Conservation (phyloP, 2,797 vertebrate species). For the Cyprinella venusta region DNA sequence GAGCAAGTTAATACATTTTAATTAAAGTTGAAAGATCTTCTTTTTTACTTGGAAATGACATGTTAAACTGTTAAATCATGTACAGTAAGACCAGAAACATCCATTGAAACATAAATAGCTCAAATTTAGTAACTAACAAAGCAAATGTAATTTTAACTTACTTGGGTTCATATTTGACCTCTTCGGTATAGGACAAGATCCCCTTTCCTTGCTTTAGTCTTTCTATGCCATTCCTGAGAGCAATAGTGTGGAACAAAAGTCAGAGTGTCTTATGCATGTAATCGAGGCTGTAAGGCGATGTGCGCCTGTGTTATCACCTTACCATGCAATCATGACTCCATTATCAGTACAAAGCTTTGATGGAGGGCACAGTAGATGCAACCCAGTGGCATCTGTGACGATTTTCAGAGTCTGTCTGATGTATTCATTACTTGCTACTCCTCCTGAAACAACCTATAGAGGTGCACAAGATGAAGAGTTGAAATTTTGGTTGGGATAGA, state of each 20-base stretch:
- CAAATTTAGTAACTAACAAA: background rate
- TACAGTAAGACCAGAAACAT: too few species aligned
- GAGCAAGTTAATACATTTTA: background rate
- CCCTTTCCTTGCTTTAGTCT: slow-evolving; percentile 83
- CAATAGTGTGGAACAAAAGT: background rate
- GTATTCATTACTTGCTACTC: slow-evolving; percentile 93
- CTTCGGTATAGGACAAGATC: slow-evolving; percentile 76
- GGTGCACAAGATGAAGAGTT: background rate
- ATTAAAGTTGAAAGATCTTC: background rate
- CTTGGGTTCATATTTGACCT: slow-evolving; percentile 88
- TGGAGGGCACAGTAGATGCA: slow-evolving; percentile 87
- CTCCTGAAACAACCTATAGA: slow-evolving; percentile 89
- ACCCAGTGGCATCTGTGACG: slow-evolving; percentile 78
- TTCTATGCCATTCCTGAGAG: slow-evolving; percentile 92
- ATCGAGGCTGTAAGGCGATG: background rate
- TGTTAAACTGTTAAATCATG: too few species aligned
- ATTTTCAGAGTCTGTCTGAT: slow-evolving; percentile 80
- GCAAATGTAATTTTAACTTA: slow-evolving; percentile 66
- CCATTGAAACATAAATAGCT: background rate
- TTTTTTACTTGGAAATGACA: background rate
- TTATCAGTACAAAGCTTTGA: slow-evolving; percentile 93
- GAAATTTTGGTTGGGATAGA: background rate
- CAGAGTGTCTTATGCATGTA: background rate
- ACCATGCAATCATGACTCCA: slow-evolving; percentile 97
- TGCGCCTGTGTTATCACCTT: slow-evolving; percentile 45